phyloP scores from a whole-genome alignment of 2,888 invertebrate genomes.

The Apeira syringaria region DNA sequence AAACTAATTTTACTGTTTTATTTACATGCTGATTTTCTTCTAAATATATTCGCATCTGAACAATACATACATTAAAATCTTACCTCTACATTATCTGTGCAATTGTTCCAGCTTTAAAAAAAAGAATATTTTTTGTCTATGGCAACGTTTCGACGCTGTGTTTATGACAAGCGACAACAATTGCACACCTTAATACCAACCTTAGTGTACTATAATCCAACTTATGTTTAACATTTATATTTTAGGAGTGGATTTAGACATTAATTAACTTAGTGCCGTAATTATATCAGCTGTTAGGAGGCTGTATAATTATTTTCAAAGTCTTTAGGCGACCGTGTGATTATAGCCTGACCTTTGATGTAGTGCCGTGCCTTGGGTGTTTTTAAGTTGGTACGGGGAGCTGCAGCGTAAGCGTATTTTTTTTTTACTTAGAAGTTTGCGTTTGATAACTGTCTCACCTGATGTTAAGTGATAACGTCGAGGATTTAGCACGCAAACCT shows the following conservation, averaged over 20 bases:
- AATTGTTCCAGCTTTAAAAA: conserved; percentile 65
- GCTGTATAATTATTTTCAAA: conserved; percentile 28
- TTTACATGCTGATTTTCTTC: conserved; percentile 76
- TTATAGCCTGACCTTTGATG: too few relatives aligned
- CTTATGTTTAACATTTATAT: conserved; percentile 52
- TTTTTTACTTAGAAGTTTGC: too few relatives aligned
- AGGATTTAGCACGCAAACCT: too few relatives aligned
- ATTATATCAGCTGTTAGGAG: conserved; percentile 5
- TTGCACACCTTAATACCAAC: conserved; percentile 68
- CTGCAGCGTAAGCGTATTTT: too few relatives aligned
- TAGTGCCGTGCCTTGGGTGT: too few relatives aligned
- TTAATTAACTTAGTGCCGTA: conserved; percentile 64
- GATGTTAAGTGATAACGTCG: too few relatives aligned
- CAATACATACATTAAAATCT: conserved; percentile 82
- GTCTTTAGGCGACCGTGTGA: conserved; percentile 41
- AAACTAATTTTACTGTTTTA: conserved; percentile 57
- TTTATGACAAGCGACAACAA: conserved; percentile 65
- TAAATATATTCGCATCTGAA: conserved; percentile 84
- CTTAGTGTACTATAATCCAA: conserved; percentile 60
- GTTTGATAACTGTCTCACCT: too few relatives aligned
- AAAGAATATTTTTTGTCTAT: conserved; percentile 39
- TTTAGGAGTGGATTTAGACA: conserved; percentile 77
- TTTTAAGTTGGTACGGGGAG: too few relatives aligned
- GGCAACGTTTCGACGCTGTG: conserved; percentile 43
- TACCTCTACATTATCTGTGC: conserved; percentile 71